phyloP scores from a whole-genome alignment of 2,888 invertebrate genomes.

The Geophilus truncorum region DNA sequence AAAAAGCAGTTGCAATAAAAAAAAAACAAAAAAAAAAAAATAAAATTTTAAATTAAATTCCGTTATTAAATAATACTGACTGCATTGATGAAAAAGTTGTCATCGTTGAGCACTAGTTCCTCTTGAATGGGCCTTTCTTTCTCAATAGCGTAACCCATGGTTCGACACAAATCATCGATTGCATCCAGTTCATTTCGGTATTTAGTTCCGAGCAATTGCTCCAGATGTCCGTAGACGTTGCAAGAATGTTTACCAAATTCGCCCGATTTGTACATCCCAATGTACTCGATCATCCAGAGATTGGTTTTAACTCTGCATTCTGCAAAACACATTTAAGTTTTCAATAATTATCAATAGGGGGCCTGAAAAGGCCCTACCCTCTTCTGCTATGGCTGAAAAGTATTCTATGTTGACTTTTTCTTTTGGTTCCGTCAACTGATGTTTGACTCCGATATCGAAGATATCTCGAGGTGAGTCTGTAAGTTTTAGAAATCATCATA shows the following conservation, averaged over 20 bases:
- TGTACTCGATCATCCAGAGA: neutral
- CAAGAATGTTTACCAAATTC: neutral
- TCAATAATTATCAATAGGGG: no score
- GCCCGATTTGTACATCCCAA: neutral
- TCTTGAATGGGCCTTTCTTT: neutral
- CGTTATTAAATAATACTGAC: no score
- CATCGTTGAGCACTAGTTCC: neutral
- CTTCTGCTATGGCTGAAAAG: neutral
- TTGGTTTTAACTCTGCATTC: neutral
- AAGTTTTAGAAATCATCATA: no score
- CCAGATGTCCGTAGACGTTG: neutral
- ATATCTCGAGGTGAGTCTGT: neutral
- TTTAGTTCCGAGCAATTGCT: neutral
- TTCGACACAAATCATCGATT: neutral
- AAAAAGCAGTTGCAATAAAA: neutral
- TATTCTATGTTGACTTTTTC: constrained; percentile 26
- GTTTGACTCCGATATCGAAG: neutral
- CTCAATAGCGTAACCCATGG: constrained; percentile 20
- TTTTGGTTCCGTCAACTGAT: neutral
- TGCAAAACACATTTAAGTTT: neutral
- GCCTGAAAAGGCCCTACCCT: neutral
- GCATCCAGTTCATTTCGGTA: neutral
- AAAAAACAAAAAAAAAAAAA: neutral
- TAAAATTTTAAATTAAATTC: no score
- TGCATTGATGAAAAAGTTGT: neutral